Percentiles rank a stretch among this genome's conserved stretches.
phyloP scores from a whole-genome alignment of 2,888 invertebrate species.

The Tipula unca region DNA sequence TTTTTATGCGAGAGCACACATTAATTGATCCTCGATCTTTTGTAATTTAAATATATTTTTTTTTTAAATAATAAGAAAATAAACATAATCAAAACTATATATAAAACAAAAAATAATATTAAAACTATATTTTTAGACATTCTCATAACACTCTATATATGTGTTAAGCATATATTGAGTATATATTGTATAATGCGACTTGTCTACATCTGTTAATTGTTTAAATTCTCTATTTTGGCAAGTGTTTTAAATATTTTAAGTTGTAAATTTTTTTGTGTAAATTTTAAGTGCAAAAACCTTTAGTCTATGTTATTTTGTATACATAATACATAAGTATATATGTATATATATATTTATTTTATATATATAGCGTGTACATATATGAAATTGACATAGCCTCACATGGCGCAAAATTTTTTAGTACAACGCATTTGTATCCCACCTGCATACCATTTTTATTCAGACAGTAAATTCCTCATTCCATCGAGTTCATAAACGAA shows the following conservation, averaged over 20 bases:
- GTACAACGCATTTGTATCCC: background rate
- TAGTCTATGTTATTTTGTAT: background rate
- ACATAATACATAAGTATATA: too few relatives aligned
- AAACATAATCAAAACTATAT: background rate
- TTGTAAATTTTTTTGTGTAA: background rate
- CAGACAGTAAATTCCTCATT: background rate
- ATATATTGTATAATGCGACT: background rate
- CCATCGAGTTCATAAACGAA: background rate
- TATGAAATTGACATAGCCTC: background rate
- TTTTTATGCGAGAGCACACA: background rate
- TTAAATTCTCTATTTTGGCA: background rate
- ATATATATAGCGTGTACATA: background rate
- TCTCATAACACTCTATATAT: background rate
- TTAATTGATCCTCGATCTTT: constrained; percentile 14
- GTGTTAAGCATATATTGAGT: background rate
- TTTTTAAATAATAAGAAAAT: background rate
- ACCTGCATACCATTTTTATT: background rate
- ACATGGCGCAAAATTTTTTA: background rate
- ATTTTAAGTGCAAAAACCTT: background rate
- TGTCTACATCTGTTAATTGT: constrained; percentile 8
- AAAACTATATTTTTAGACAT: background rate
- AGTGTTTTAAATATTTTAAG: background rate
- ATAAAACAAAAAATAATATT: background rate
- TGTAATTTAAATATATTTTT: background rate
- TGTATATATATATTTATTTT: background rate